These are phyloP conservation scores for Sternarchorhynchus goeldii DNA, from an alignment of 2,797 vertebrate genomes.

Conservation along the genomic window DNA sequence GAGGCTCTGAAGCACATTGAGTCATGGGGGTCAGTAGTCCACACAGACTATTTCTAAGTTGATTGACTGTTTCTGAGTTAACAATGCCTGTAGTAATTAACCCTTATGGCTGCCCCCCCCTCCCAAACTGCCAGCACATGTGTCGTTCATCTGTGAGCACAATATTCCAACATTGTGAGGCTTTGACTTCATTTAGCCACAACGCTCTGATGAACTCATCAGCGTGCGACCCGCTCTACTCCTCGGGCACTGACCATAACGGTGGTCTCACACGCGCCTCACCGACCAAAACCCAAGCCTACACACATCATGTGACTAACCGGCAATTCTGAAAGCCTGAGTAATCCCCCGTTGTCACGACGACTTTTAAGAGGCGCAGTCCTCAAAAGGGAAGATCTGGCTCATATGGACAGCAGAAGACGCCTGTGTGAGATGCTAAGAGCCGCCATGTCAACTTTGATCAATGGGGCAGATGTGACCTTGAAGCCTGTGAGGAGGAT, in stretches of 20 bases:
- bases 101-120: conserved; percentile 29
- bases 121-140: conserved; percentile 26
- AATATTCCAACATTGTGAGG: conserved; percentile 58
- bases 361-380: conserved; percentile 25
- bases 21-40: conserved; percentile 58
- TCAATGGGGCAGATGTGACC: conserved; percentile 36
- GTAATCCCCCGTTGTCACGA: conserved; percentile 23
- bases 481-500: conserved; percentile 48
- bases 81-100: conserved; percentile 53
- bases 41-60: conserved; percentile 11
- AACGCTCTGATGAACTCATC: conserved; percentile 59
- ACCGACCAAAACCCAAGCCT: conserved; percentile 59
- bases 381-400: conserved; percentile 31
- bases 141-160: conserved; percentile 59
- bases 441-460: conserved; percentile 24
- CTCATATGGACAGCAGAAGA: conserved; percentile 15
- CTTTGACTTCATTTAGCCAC: conserved; percentile 61
- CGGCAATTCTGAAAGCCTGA: conserved; percentile 49
- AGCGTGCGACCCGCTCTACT: conserved; percentile 48
- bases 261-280: conserved; percentile 44
- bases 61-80: conserved; percentile 45
- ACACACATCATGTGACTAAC: conserved; percentile 59
- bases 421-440: conserved; percentile 5
- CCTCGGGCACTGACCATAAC: conserved; percentile 54
- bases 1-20: conserved; percentile 51